Conservation (phyloP, 37 sponge, comb jelly and placozoan species). For the Aphrocallistes beatrix region DNA sequence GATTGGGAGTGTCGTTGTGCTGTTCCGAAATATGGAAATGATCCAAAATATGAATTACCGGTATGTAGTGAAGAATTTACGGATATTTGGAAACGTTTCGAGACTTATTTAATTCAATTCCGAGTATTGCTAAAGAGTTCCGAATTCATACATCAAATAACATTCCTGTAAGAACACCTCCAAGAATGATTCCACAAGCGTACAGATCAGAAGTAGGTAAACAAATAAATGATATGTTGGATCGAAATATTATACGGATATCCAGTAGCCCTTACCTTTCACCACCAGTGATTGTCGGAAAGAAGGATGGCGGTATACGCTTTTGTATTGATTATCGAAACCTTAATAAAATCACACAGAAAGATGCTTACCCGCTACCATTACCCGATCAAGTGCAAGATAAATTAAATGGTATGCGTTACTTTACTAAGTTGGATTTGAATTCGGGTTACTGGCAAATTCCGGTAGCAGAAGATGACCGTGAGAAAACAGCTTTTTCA, state of each 20-base stretch:
- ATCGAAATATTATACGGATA: background rate
- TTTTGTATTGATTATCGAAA: background rate
- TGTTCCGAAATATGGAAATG: no score
- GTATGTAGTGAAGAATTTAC: no score
- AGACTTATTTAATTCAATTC: no score
- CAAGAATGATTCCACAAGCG: background rate
- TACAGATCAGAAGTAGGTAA: background rate
- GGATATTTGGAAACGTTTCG: no score
- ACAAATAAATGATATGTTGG: constrained; percentile 18
- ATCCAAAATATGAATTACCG: no score
- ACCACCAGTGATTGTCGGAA: background rate
- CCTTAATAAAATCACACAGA: background rate
- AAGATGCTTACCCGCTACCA: constrained; percentile 15
- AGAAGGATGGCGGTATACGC: background rate
- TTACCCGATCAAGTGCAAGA: background rate
- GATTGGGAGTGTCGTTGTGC: no score
- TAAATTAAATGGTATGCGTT: background rate
- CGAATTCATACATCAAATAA: no score
- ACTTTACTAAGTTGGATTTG: background rate
- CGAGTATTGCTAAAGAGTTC: no score
- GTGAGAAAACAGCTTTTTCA: constrained; percentile 21
- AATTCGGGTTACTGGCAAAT: constrained; percentile 6
- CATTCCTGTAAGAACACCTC: no score
- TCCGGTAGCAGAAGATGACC: background rate
- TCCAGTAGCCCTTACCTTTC: background rate